phyloP scores from a whole-genome alignment of 1,140 invertebrate species.

The Choristoneura fumiferana region DNA sequence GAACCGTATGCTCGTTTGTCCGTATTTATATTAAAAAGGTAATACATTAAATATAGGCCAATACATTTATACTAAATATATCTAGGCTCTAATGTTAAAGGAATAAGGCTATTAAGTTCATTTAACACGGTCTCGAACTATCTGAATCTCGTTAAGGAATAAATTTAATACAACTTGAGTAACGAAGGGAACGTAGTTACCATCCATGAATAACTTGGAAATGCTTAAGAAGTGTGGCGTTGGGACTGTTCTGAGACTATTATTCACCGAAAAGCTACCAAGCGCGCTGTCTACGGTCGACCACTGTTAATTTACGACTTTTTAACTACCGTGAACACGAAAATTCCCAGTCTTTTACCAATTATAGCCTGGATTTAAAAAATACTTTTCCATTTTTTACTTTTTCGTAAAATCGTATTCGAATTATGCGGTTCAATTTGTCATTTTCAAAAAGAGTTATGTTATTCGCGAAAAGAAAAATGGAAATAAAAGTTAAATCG shows the following conservation, averaged over 20 bases:
- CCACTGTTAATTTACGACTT: constrained; percentile 45
- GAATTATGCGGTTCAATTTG: not conserved
- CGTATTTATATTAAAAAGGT: no score
- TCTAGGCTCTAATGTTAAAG: no score
- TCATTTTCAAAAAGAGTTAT: not conserved
- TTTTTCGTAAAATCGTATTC: not conserved
- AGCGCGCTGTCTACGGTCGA: constrained; percentile 31
- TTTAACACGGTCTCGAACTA: no score
- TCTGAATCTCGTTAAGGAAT: no score
- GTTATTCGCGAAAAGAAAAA: no score
- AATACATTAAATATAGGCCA: no score
- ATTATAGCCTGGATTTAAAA: constrained; percentile 12
- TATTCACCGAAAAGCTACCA: constrained; percentile 40
- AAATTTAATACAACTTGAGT: not conserved
- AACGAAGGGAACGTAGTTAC: not conserved
- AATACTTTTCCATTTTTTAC: not conserved
- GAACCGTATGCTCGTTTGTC: no score
- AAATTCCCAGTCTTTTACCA: constrained; percentile 33
- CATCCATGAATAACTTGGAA: constrained; percentile 25
- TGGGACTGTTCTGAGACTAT: constrained; percentile 36
- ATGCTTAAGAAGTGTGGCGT: constrained; percentile 28
- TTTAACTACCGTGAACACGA: constrained; percentile 45
- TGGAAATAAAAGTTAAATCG: no score
- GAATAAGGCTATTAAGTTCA: no score
- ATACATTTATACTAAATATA: no score